These are phyloP conservation scores for Anoplophora glabripennis DNA, from an alignment of 1,140 invertebrate genomes.

Conservation along the genomic window DNA sequence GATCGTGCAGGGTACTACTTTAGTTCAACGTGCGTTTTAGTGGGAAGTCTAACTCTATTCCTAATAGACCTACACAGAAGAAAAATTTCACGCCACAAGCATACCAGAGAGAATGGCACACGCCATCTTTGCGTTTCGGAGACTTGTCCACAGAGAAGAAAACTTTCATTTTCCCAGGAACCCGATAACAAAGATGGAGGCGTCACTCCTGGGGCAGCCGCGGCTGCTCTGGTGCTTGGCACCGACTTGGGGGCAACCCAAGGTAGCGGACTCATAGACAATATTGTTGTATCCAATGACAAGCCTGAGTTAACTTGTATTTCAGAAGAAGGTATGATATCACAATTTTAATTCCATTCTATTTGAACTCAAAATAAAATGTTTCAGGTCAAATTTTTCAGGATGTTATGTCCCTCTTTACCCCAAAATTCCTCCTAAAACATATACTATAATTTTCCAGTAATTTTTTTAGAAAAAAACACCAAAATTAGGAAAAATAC, in stretches of 20 bases:
- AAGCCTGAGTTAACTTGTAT: constrained; percentile 81
- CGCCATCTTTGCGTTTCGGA: constrained; percentile 58
- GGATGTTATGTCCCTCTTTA: too few relatives aligned
- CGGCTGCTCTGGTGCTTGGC: constrained; percentile 55
- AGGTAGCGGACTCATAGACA: constrained; percentile 35
- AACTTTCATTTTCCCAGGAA: constrained; percentile 60
- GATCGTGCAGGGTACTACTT: constrained; percentile 79
- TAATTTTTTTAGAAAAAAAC: too few relatives aligned
- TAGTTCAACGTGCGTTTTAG: constrained; percentile 71
- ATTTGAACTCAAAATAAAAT: background rate
- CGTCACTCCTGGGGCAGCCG: constrained; percentile 48
- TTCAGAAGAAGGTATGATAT: constrained; percentile 74
- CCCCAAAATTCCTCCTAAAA: too few relatives aligned
- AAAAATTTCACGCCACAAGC: constrained; percentile 65
- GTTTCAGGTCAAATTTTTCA: too few relatives aligned
- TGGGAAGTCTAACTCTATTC: constrained; percentile 74
- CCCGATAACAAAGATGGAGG: constrained; percentile 56
- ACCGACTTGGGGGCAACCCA: constrained; percentile 51
- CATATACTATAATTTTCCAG: too few relatives aligned
- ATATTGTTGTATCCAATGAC: constrained; percentile 46
- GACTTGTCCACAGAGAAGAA: constrained; percentile 56
- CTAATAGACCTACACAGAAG: constrained; percentile 75
- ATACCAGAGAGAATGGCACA: constrained; percentile 59
- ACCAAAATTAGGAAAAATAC: too few relatives aligned
- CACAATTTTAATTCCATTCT: background rate